Evolutionary conservation across 2,797 vertebrate species (phyloP), one percentile per base, ranked within the genome.

Genomic region (Acrossocheilus wenchowensis): DNA sequence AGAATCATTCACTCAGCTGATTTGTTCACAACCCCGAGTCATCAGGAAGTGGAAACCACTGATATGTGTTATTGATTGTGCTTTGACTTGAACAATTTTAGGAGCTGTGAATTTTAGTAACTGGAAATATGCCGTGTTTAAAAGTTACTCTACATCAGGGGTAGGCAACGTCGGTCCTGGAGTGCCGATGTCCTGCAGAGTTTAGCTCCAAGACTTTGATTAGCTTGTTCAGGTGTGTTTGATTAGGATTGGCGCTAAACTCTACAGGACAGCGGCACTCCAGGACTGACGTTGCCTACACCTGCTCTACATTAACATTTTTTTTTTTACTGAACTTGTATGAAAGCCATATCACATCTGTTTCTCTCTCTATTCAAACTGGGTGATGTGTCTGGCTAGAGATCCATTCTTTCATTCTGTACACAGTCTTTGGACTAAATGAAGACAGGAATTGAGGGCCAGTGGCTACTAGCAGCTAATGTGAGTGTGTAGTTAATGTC

Each of bases 371-470:
- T 21, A 81, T 69, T 54, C n/a, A 64, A 30, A 45, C 57, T 64
- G 15, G 6, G 7, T 5, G 14, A 60, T 71, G 60, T 60, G 88
- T 86, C 87, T 86, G 88, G 81, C 90, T 88, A 86, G 86, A 81
- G 88, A 89, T 92, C 89, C 86, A 86, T 90, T 66, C n/a, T 81
- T 92, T 89, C 86, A 87, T 93, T 94, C 93, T 39, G 34, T 34
- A 21, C 90, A 93, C 91, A 89, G 90, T 92, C 91, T 92, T 92
- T 92, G 91, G 93, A 94, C 93, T 95, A 95, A 95, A 93, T 93
- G 93, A 94, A 95, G 95, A 93, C 90, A 91, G 92, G 91, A 94
- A 95, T 93, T 94, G 92, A 91, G 92, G 93, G 92, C 94, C 93
- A 91, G 89, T 52, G 90, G 94, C 80, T 69, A 71, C 94, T 91